These are phyloP conservation scores for Brachionichthys hirsutus DNA, from an alignment of 2,113 vertebrate genomes.

Conservation along the genomic window DNA sequence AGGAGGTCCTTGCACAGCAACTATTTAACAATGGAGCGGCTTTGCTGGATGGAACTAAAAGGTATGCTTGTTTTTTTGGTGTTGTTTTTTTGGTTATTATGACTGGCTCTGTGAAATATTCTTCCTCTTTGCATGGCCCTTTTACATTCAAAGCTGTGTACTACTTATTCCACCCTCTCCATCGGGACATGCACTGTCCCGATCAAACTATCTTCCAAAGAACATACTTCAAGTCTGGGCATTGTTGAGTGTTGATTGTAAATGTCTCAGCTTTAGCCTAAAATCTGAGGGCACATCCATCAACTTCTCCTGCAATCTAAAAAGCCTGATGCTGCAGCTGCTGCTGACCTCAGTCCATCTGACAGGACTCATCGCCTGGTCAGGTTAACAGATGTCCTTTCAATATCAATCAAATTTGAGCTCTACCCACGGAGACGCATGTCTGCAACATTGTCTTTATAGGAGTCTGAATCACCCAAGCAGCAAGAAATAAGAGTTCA, in stretches of 20 bases:
- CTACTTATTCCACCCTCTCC: constrained; percentile 18
- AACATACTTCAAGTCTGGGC: constrained; percentile 13
- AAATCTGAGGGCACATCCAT: constrained; percentile 49
- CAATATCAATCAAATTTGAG: constrained; percentile 47
- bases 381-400: constrained; percentile 38
- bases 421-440: constrained; percentile 6
- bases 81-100: constrained; percentile 59
- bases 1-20: constrained; percentile 67
- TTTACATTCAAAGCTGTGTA: constrained; percentile 19
- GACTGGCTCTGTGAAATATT: constrained; percentile 49
- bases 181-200: constrained; percentile 7
- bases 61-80: constrained; percentile 59
- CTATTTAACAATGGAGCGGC: constrained; percentile 68
- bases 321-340: constrained; percentile 24
- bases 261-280: constrained; percentile 31
- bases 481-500: constrained; percentile 16
- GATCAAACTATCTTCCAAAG: neutral
- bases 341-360: constrained; percentile 27
- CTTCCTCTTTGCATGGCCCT: constrained; percentile 34
- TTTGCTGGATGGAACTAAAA: constrained; percentile 66
- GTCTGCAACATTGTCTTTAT: too few species aligned
- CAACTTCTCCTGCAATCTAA: constrained; percentile 34
- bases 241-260: constrained; percentile 10
- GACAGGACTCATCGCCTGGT: constrained; percentile 27
- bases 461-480: neutral